Evolutionary conservation across 1,140 invertebrate genomes (phyloP).

Genomic region (Metaphire vulgaris): DNA sequence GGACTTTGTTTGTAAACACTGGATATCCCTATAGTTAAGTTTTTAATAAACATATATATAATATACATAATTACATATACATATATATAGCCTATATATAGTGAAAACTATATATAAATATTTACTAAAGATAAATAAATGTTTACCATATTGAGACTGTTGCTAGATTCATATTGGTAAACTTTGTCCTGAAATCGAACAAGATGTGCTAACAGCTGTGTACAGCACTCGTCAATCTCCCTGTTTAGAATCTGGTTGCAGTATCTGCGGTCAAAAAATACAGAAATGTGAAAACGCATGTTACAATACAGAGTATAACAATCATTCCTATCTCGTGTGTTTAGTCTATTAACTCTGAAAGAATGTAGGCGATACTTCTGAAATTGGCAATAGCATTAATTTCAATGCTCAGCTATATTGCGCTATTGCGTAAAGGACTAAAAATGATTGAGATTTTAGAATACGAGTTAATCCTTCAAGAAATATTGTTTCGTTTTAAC

Average conservation of each 20-base stretch:
- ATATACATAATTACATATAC: no score
- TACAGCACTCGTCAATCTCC: constrained; percentile 51
- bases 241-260: constrained; percentile 52
- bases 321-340: not conserved
- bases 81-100: no score
- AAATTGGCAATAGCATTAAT: not conserved
- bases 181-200: constrained; percentile 59
- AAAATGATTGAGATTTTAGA: no score
- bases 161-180: constrained; percentile 58
- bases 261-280: constrained; percentile 40
- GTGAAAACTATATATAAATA: no score
- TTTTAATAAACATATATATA: no score
- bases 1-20: no score
- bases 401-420: no score
- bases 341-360: not conserved
- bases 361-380: not conserved
- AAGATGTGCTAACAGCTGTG: constrained; percentile 55
- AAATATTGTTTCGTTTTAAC: no score
- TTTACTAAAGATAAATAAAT: no score
- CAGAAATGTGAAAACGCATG: not conserved
- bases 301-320: not conserved
- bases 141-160: constrained; percentile 43
- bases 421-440: no score
- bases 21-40: no score
- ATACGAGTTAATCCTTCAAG: no score